These are phyloP conservation scores for Hucho hucho DNA, from an alignment of 2,113 vertebrate genomes.

Conservation along the genomic window DNA sequence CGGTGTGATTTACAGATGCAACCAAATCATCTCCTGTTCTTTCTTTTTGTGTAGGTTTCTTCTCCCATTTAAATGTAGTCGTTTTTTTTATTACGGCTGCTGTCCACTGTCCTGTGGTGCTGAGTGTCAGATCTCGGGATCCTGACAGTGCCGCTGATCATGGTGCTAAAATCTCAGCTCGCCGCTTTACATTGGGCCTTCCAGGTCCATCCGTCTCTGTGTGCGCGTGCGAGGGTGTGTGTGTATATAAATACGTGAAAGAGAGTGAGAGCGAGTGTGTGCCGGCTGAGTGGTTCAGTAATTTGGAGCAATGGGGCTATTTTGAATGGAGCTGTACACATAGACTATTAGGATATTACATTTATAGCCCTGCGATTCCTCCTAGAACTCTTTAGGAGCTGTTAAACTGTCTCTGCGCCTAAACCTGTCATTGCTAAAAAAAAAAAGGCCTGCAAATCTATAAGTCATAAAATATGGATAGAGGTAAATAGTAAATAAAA, in stretches of 20 bases:
- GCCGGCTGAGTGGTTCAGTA: conserved; percentile 72
- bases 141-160: no score
- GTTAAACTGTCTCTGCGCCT: conserved; percentile 87
- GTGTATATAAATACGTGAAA: conserved; percentile 8
- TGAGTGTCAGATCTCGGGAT: no score
- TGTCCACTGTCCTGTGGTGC: no score
- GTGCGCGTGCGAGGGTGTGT: not conserved
- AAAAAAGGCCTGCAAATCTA: conserved; percentile 56
- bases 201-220: not conserved
- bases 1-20: no score
- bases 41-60: no score
- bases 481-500: conserved; percentile 81
- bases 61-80: no score
- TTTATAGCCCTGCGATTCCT: conserved; percentile 82
- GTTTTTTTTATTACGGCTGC: no score
- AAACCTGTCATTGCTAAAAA: conserved; percentile 89
- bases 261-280: not conserved
- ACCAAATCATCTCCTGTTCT: no score
- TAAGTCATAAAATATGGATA: conserved; percentile 86
- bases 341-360: conserved; percentile 84
- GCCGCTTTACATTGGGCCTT: not conserved
- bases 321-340: conserved; percentile 83
- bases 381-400: conserved; percentile 90
- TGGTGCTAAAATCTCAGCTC: no score
- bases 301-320: conserved; percentile 83